These are phyloP conservation scores for Philaenus spumarius DNA, from an alignment of 1,140 invertebrate species.

Conservation along the genomic window DNA sequence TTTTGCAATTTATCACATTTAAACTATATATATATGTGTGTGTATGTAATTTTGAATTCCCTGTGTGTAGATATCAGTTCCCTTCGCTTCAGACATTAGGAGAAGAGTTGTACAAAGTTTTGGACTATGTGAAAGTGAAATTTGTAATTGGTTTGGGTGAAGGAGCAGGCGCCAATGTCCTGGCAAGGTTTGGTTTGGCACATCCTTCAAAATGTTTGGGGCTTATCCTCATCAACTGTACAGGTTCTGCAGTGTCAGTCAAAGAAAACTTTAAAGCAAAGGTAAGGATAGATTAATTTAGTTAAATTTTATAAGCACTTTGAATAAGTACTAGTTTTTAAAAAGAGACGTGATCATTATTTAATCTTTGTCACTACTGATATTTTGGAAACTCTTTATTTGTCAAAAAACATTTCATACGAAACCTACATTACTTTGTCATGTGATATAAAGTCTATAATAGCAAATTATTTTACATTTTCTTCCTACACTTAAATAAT, in stretches of 20 bases:
- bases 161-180: slow-evolving; percentile 83
- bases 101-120: slow-evolving; percentile 72
- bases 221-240: slow-evolving; percentile 80
- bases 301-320: too few relatives aligned
- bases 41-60: not conserved
- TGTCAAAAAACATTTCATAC: too few relatives aligned
- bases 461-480: too few relatives aligned
- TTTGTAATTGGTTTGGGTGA: slow-evolving; percentile 81
- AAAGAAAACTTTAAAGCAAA: slow-evolving; percentile 82
- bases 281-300: slow-evolving; percentile 47
- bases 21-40: not conserved
- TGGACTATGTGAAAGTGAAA: slow-evolving; percentile 72
- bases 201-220: slow-evolving; percentile 69
- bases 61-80: slow-evolving; percentile 59
- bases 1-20: not conserved
- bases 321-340: too few relatives aligned
- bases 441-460: too few relatives aligned
- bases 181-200: slow-evolving; percentile 75
- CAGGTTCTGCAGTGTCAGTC: slow-evolving; percentile 76
- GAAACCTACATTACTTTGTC: too few relatives aligned
- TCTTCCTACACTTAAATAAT: too few relatives aligned
- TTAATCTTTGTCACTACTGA: too few relatives aligned
- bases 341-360: too few relatives aligned
- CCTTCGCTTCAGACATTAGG: slow-evolving; percentile 76
- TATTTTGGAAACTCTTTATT: too few relatives aligned